Base-by-base conservation (phyloP, 35 echinoderm and acorn worm genomes). In the Apostichopus japonicus region DNA sequence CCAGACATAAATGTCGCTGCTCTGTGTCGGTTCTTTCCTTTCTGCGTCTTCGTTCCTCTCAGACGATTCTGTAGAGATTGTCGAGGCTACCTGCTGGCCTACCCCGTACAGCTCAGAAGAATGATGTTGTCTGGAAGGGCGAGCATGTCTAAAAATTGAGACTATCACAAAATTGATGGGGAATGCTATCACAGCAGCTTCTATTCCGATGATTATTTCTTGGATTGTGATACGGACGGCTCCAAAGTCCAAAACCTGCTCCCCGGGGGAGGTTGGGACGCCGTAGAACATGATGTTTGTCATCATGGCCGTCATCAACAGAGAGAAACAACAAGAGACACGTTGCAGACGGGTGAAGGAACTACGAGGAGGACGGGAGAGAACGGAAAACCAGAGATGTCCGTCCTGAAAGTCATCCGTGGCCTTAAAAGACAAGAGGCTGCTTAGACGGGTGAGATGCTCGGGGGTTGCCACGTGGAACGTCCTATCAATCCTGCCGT, bases 231-330 rank as follows among this genome's bases (percentile, higher is more conserved):
- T 92, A 13, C 94, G 65, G 33, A 99, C 93, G 2, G 93, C 80
- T 10, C 95, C 97, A 87, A 99, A 96, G 86, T 96, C 97, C 79
- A 96, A 88, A 10, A 92, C 93, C 90, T 96, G 97, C 73, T 97
- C 93, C 10, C 79, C 80, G 3, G 97, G 95, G 70, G 92, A 80
- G 23, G 58, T 52, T 10, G 97, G 97, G 5, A 96, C 88, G 6
- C 95, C 95, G 33, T 99, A 99, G 61, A 99, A 99, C 97, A 99
- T 99, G 56, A 99, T 99, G 90, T 93, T 99, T 16, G 97, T 96
- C 84, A 99, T 91, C 97, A 96, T 99, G 23, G 93, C 82, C 76
- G 87, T 92, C 93, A 99, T 93, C 17, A 99, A 90, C 1, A 99
- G 54, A 10, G 93, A 93, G 21, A 99, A 92, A 51, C 93, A 96